A percentile compares a stretch with the other conserved stretches of the same genome.
Evolutionary conservation across 2,888 invertebrate genomes (phyloP).

Genomic region (Drosophila testacea): DNA sequence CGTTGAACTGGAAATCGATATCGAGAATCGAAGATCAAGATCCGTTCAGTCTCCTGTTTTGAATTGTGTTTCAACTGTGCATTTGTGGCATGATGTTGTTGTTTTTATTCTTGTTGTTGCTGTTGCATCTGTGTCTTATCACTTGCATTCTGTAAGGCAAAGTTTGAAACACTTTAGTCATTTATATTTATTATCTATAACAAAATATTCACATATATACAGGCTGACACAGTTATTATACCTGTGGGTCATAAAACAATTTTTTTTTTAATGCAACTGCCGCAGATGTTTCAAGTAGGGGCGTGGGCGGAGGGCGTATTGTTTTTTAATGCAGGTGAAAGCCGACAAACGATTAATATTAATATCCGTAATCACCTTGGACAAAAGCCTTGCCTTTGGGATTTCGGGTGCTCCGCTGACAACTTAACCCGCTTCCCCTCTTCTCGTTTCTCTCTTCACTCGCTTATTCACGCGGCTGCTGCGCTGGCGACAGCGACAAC

Average conservation of each 20-base stretch:
- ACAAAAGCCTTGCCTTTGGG: conserved; percentile 12
- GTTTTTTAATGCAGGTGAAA: conserved; percentile 39
- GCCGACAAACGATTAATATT: conserved; percentile 47
- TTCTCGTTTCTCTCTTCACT: background rate
- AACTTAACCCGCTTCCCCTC: conserved; percentile 16
- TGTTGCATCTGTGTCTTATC: conserved; percentile 26
- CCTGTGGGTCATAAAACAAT: conserved; percentile 54
- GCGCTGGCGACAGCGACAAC: conserved; percentile 58
- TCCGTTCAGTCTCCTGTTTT: conserved; percentile 23
- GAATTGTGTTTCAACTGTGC: conserved; percentile 58
- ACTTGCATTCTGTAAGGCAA: conserved; percentile 70
- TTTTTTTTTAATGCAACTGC: conserved; percentile 20
- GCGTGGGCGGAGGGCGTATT: conserved; percentile 4
- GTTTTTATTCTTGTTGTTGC: conserved; percentile 29
- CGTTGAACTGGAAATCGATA: conserved; percentile 28
- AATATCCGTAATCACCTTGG: conserved; percentile 7
- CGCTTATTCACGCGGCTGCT: conserved; percentile 73
- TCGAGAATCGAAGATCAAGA: conserved; percentile 30
- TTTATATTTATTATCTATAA: conserved; percentile 23
- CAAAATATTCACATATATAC: conserved; percentile 18
- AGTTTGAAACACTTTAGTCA: conserved; percentile 35
- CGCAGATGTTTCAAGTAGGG: conserved; percentile 49
- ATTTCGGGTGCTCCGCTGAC: conserved; percentile 70
- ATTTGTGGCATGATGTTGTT: conserved; percentile 45
- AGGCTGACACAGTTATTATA: conserved; percentile 28